Conservation (phyloP, 1,140 invertebrate species). For the Drosophila littoralis region DNA sequence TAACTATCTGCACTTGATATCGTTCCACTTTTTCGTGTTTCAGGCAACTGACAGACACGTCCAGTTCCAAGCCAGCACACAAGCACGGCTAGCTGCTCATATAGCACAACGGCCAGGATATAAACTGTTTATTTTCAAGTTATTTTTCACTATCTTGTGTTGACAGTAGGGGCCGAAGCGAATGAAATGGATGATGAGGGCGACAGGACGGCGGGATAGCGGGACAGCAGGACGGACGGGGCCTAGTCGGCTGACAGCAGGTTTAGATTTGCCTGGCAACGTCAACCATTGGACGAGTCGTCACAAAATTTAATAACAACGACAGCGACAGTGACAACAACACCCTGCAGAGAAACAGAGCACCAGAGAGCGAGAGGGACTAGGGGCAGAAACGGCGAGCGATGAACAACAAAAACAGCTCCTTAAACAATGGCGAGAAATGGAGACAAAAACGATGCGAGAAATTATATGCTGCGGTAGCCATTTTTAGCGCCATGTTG, state of each 20-base stretch:
- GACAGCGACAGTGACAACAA: slow-evolving; percentile 34
- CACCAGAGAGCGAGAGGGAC: slow-evolving; percentile 10
- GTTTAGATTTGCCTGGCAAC: slow-evolving; percentile 41
- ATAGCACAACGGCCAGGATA: slow-evolving; percentile 27
- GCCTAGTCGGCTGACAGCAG: slow-evolving; percentile 30
- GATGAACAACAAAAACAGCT: slow-evolving; percentile 37
- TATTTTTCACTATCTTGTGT: slow-evolving; percentile 64
- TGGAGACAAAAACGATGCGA: slow-evolving; percentile 56
- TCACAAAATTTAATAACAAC: slow-evolving; percentile 55
- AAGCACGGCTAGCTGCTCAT: slow-evolving; percentile 5
- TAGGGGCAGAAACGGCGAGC: neutral
- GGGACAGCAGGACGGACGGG: slow-evolving; percentile 1
- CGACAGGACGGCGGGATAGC: neutral
- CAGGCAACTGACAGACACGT: slow-evolving; percentile 6
- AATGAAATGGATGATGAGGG: neutral
- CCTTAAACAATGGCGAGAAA: slow-evolving; percentile 39
- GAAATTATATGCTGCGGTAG: slow-evolving; percentile 64
- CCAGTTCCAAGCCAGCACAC: slow-evolving; percentile 9
- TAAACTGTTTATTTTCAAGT: slow-evolving; percentile 61
- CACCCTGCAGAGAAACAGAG: slow-evolving; percentile 28
- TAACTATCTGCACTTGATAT: slow-evolving; percentile 40
- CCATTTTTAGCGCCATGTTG: slow-evolving; percentile 56
- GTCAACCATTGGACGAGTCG: slow-evolving; percentile 31
- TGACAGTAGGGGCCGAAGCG: slow-evolving; percentile 33
- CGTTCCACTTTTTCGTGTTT: slow-evolving; percentile 24